Evolutionary conservation across 53 echinoderm and acorn worm species (phyloP), one percentile per base, ranked within the genome.

Genomic region (Crossaster papposus): DNA sequence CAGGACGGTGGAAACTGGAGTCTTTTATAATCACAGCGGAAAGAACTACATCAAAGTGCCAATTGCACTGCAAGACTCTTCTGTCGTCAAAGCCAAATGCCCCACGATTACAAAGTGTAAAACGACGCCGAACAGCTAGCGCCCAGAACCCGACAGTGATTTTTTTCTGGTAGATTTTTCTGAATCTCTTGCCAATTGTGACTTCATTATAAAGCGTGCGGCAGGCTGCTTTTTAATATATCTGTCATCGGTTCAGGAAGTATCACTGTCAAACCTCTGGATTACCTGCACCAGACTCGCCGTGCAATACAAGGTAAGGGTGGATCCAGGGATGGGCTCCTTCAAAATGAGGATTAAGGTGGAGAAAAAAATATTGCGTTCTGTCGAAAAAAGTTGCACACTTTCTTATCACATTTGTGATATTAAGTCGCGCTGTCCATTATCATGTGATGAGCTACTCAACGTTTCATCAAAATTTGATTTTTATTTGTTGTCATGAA

Each of bases 191-290:
- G 51, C 78, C 78, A 44, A 78, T 51, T 78, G 78, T 78, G 22
- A 51, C 51, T 78, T 78, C 50, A 78, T 78, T 78, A n/a, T n/a
- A 78, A 17, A 44, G 74, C 4, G 50, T 78, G 50, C 51, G 18
- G 24, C n/a, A 51, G 75, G 29, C 50, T 50, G 50, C 22, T 44
- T 51, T n/a, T 78, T 78, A 50, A 78, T 78, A 17, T 78, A 78
- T 78, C 78, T 78, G 78, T 78, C 78, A 78, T 17, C 52, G 51
- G 36, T 28, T 14, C 24, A 73, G 74, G 36, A 73, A 73, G 36
- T 20, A 34, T 73, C 35, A 73, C 35, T 36, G 74, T 33, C 74
- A 34, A 17, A 34, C 50, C 75, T 74, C 31, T 2, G 11, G 28
- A 20, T 74, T 74, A 74, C 34, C 35, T 29, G 75, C 15, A 31